A percentile compares a stretch with the other conserved stretches of the same genome.
phyloP scores from a whole-genome alignment of 2,888 invertebrate genomes.

The Cephonodes hylas region DNA sequence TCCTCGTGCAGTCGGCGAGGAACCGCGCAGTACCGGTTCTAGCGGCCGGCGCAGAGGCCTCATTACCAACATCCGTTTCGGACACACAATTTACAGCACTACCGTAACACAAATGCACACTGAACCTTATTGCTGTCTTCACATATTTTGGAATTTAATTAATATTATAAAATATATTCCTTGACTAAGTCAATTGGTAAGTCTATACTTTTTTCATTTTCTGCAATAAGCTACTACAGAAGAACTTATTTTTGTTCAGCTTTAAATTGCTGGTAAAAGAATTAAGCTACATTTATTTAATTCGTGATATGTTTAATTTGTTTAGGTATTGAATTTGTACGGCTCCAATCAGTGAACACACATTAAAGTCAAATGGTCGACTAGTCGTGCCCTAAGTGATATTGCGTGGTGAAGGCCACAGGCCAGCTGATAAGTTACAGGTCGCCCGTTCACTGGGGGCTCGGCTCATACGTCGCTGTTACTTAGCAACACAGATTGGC shows the following conservation, averaged over 20 bases:
- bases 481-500: conserved; percentile 33
- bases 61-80: conserved; percentile 29
- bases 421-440: conserved; percentile 55
- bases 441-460: conserved; percentile 63
- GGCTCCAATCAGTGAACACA: background rate
- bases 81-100: conserved; percentile 11
- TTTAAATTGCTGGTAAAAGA: too few relatives aligned
- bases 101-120: background rate
- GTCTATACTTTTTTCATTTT: too few relatives aligned
- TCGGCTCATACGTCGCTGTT: conserved; percentile 46
- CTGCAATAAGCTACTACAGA: too few relatives aligned
- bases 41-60: conserved; percentile 19
- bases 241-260: too few relatives aligned
- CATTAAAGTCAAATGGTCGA: background rate
- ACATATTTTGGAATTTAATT: too few relatives aligned
- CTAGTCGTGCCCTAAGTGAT: conserved; percentile 8
- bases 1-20: conserved; percentile 26
- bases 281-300: too few relatives aligned
- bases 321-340: too few relatives aligned
- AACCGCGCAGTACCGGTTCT: conserved; percentile 58
- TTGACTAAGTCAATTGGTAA: background rate
- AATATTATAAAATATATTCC: too few relatives aligned
- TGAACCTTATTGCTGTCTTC: background rate
- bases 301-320: too few relatives aligned
- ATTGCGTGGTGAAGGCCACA: conserved; percentile 36